Evolutionary conservation across 2,113 vertebrate genomes (phyloP), one percentile per base, ranked within the genome.

Genomic region (Bucco capensis): DNA sequence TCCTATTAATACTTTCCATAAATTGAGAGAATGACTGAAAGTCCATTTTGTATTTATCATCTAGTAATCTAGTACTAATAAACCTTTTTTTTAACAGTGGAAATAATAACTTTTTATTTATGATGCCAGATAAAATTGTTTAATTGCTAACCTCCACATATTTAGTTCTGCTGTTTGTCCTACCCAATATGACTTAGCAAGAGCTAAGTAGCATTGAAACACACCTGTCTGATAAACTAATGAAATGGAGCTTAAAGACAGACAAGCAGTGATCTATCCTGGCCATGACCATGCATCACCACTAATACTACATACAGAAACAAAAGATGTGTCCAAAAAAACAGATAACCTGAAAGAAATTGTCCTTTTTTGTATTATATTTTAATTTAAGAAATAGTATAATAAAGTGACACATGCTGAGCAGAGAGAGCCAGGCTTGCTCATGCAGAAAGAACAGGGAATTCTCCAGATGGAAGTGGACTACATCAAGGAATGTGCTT

Each of bases 11-110:
- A 30, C 38, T 67, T 71, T 47, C 53, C 56, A 24, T 17, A 81
- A 70, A 85, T 12, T 81, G 47, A 75, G 44, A 85, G 67, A 73
- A 64, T 31, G 0, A 65, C 6, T 33, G 79, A 53, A 76, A 83
- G 60, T 53, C 78, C 23, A 65, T 72, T 81, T 91, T 60, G 30
- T 25, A 72, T 47, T 81, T 81, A 62, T 47, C 40, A 91, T 72
- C 58, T 75, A 81, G 27, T 23, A 53, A 75, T 31, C 58, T 75
- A 35, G 19, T 51, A 70, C 30, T 53, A 75, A 31, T 50, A 38
- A 84, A 76, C 35, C 35, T 57, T 76, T 35, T 33, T 38, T 4
- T 27, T 35, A 76, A 21, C 23, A 67, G 24, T 19, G 10, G 37
- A 92, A 92, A 87, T 33, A 49, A 57, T 19, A 86, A 47, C 47